Evolutionary conservation across 2,888 invertebrate species (phyloP), one percentile per base, ranked within the genome.

Genomic region (Anaspis maculata): DNA sequence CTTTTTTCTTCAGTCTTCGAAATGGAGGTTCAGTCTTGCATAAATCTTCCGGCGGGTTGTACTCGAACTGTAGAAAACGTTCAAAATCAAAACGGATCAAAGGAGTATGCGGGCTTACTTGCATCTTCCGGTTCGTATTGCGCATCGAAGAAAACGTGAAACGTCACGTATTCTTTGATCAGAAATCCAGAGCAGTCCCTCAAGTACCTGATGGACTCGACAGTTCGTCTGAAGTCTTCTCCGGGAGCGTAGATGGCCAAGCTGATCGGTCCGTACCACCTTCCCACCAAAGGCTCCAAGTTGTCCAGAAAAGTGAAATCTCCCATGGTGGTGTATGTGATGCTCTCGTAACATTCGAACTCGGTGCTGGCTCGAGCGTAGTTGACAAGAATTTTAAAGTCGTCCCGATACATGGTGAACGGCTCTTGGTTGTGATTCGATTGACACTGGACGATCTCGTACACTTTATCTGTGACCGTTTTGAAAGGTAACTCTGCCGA

Each of bases 271-370:
- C 85, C 85, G 59, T 77, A 75, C 88, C 88, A 89, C 54, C 78
- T 73, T 56, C 82, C 78, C 54, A 86, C 69, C 50, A 89, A 67
- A 31, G 84, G 82, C 56, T 76, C 74, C 48, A 88, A 71, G 64
- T 89, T 88, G 62, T 87, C 83, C 50, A 89, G 73, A 69, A 86
- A 89, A 48, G 84, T 84, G 66, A 77, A 84, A 53, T 88, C 87
- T 13, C 16, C 9, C 10, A 19, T 15, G 9, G 22, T 13, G 9
- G 32, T 27, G 13, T 16, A 21, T 5, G 89, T 89, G 42, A 89
- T 73, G 42, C 78, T 77, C 62, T 85, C 83, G 19, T 32, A 3
- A 14, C 22, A 32, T 14, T 16, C 4, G 11, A 21, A 15, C n/a
- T n/a, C n/a, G n/a, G n/a, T n/a, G n/a, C n/a, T n/a, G n/a, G n/a